These are phyloP conservation scores for Ochlodes sylvanus DNA, from an alignment of 2,888 invertebrate genomes.

Conservation along the genomic window DNA sequence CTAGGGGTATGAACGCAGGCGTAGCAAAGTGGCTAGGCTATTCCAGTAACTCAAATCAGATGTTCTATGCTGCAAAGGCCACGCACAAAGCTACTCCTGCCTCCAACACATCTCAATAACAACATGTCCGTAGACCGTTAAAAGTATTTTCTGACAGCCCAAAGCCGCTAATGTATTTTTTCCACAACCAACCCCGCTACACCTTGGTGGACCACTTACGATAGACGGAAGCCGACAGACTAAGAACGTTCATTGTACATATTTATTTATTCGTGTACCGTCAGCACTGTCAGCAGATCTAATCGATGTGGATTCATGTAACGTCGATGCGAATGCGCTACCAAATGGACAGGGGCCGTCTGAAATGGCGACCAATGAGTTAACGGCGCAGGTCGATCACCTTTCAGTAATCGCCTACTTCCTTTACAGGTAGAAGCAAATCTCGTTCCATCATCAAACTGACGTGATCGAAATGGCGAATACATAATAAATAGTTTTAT, in stretches of 20 bases:
- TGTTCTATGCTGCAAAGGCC: too few relatives aligned
- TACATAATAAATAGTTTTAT: conserved; percentile 47
- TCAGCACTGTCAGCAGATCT: conserved; percentile 62
- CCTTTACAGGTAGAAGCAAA: conserved; percentile 73
- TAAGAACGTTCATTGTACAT: conserved; percentile 50
- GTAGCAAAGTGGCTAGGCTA: not conserved
- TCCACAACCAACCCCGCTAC: too few relatives aligned
- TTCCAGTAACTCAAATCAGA: not conserved
- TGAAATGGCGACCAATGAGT: conserved; percentile 53
- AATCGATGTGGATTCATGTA: conserved; percentile 54
- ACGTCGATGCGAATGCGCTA: conserved; percentile 45
- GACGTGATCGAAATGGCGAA: conserved; percentile 71
- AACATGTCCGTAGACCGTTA: too few relatives aligned
- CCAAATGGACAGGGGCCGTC: conserved; percentile 52
- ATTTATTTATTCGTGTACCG: conserved; percentile 60
- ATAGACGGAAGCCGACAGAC: not conserved
- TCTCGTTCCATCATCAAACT: conserved; percentile 59
- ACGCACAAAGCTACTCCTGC: too few relatives aligned
- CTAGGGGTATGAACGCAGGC: too few relatives aligned
- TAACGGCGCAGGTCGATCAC: conserved; percentile 81
- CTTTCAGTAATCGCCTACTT: conserved; percentile 80
- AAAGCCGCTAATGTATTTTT: too few relatives aligned
- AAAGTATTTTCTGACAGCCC: too few relatives aligned
- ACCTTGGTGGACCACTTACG: too few relatives aligned
- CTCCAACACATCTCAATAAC: too few relatives aligned